A percentile compares a stretch with the other conserved stretches of the same genome.
These are phyloP conservation scores for Poeciliopsis presidionis DNA, from an alignment of 2,797 vertebrate species.

Conservation along the genomic window DNA sequence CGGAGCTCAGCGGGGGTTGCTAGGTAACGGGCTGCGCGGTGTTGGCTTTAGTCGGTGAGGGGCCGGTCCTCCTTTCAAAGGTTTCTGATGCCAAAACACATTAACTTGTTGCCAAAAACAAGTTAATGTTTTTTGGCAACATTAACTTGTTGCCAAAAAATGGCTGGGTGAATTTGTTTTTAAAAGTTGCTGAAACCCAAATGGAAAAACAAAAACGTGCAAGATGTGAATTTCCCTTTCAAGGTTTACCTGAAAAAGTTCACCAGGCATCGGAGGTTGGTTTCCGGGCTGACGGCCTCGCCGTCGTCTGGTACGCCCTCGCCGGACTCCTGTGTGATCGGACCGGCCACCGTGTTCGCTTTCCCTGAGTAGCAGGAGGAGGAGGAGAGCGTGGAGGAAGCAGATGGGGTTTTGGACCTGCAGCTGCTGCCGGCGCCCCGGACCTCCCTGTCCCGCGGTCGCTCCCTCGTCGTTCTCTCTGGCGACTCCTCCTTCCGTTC, in stretches of 20 bases:
- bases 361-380: conserved; percentile 43
- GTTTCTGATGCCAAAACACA: no score
- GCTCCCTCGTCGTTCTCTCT: conserved; percentile 66
- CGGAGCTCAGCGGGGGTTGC: no score
- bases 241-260: conserved; percentile 90
- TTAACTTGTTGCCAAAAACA: no score
- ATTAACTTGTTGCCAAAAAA: no score
- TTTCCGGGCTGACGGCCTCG: conserved; percentile 83
- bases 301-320: conserved; percentile 70
- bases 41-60: no score
- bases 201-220: no score
- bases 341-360: conserved; percentile 60
- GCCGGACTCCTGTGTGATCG: conserved; percentile 54
- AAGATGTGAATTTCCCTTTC: neutral
- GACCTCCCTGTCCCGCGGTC: conserved; percentile 61
- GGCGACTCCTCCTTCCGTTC: conserved; percentile 84
- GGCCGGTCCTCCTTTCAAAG: no score
- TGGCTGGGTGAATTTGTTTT: no score
- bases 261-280: conserved; percentile 87
- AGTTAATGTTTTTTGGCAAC: no score
- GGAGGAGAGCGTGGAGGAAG: conserved; percentile 39
- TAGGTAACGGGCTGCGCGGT: no score
- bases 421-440: conserved; percentile 50
- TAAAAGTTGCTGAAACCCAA: no score
- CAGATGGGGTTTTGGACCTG: conserved; percentile 68